A percentile compares a stretch with the other conserved stretches of the same genome.
phyloP scores from a whole-genome alignment of 2,888 invertebrate genomes.

The Diaperis boleti region DNA sequence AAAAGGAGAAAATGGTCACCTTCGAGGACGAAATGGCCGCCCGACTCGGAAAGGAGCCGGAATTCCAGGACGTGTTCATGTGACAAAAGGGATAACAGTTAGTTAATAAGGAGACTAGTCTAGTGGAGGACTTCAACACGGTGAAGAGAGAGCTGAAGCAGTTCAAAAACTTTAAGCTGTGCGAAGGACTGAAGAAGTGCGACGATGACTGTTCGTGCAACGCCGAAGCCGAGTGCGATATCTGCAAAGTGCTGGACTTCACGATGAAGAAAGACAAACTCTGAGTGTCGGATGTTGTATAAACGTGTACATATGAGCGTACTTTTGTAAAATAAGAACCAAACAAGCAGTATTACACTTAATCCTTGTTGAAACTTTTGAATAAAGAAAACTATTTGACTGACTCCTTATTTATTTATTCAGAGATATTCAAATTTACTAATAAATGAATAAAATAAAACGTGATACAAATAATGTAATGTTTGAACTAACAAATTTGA shows the following conservation, averaged over 20 bases:
- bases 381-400: slow-evolving; percentile 26
- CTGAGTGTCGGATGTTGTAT: slow-evolving; percentile 44
- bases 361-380: slow-evolving; percentile 33
- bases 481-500: too few species aligned
- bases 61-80: slow-evolving; percentile 83
- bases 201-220: slow-evolving; percentile 65
- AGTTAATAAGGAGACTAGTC: slow-evolving; percentile 49
- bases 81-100: slow-evolving; percentile 72
- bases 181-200: slow-evolving; percentile 64
- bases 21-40: slow-evolving; percentile 79
- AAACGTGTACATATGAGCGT: slow-evolving; percentile 25
- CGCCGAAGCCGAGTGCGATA: slow-evolving; percentile 64
- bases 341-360: slow-evolving; percentile 33
- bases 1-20: slow-evolving; percentile 83
- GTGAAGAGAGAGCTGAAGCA: slow-evolving; percentile 62
- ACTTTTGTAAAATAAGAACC: slow-evolving; percentile 36
- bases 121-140: slow-evolving; percentile 54
- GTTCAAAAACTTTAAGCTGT: slow-evolving; percentile 63
- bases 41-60: slow-evolving; percentile 61
- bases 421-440: too few species aligned
- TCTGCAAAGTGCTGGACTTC: slow-evolving; percentile 65
- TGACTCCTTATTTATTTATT: too few species aligned
- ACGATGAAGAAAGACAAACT: slow-evolving; percentile 64
- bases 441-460: too few species aligned
- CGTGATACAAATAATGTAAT: too few species aligned